Conservation (phyloP, 2,888 invertebrate genomes). For the Campoplex capitator region DNA sequence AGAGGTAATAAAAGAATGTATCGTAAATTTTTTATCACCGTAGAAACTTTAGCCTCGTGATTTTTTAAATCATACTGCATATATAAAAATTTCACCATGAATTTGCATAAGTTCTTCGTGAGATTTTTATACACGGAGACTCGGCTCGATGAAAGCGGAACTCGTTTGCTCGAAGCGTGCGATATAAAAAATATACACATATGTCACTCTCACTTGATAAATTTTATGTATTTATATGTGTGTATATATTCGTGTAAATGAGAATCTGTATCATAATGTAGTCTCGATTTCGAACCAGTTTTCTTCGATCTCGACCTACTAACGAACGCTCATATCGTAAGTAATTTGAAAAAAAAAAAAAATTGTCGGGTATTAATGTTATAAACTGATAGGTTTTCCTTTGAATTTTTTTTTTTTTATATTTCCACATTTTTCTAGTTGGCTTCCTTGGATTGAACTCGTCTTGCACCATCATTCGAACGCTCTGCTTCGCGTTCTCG, state of each 20-base stretch:
- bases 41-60: background rate
- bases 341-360: background rate
- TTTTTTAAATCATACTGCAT: slow-evolving; percentile 2
- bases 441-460: background rate
- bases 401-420: background rate
- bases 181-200: slow-evolving; percentile 22
- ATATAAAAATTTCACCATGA: slow-evolving; percentile 22
- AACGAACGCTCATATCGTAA: background rate
- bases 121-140: background rate
- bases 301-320: slow-evolving; percentile 19
- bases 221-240: background rate
- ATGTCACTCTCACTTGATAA: slow-evolving; percentile 50
- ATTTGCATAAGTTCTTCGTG: slow-evolving; percentile 21
- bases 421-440: background rate
- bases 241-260: background rate
- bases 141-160: slow-evolving; percentile 55
- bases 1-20: background rate
- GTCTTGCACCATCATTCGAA: background rate
- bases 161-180: slow-evolving; percentile 13
- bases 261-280: slow-evolving; percentile 28
- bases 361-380: background rate
- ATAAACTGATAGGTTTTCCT: background rate
- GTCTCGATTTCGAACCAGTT: slow-evolving; percentile 65
- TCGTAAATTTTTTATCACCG: background rate
- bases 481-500: background rate